These are phyloP conservation scores for Malurus leucopterus DNA, from an alignment of 2,797 vertebrate species.

Conservation along the genomic window DNA sequence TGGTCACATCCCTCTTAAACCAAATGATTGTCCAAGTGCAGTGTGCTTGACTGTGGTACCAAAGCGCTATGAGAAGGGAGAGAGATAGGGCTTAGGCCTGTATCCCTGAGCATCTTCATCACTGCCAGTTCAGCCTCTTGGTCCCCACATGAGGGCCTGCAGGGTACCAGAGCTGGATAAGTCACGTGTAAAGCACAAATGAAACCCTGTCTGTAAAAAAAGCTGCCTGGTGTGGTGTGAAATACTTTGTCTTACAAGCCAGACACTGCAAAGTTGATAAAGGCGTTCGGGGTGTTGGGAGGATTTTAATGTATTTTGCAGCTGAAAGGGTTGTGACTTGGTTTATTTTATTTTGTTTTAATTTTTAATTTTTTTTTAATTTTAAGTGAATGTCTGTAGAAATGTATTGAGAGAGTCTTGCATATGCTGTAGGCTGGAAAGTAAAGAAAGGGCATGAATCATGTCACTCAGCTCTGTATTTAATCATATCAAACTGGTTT, in stretches of 20 bases:
- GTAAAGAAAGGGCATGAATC: conserved; percentile 54
- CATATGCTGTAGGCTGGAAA: neutral
- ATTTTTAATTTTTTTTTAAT: neutral
- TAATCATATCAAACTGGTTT: conserved; percentile 63
- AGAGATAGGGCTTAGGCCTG: neutral
- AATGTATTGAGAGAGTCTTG: neutral
- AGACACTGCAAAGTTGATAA: neutral
- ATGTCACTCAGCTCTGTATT: conserved; percentile 43
- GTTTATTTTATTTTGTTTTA: neutral
- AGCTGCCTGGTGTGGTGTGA: neutral
- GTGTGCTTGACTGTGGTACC: rapidly evolving
- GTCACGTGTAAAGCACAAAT: neutral
- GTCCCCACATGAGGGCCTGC: neutral
- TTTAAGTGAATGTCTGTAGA: neutral
- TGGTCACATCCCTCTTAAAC: neutral
- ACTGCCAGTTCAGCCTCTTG: neutral
- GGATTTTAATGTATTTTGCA: neutral
- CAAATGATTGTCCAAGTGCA: neutral
- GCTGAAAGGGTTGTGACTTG: neutral
- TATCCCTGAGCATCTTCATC: neutral
- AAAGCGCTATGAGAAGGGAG: neutral
- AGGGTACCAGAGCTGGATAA: neutral
- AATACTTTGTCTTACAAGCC: neutral
- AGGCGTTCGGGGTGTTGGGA: neutral
- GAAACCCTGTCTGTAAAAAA: neutral